Base-by-base conservation (phyloP, 2,113 vertebrate genomes). In the Scophthalmus maximus region DNA sequence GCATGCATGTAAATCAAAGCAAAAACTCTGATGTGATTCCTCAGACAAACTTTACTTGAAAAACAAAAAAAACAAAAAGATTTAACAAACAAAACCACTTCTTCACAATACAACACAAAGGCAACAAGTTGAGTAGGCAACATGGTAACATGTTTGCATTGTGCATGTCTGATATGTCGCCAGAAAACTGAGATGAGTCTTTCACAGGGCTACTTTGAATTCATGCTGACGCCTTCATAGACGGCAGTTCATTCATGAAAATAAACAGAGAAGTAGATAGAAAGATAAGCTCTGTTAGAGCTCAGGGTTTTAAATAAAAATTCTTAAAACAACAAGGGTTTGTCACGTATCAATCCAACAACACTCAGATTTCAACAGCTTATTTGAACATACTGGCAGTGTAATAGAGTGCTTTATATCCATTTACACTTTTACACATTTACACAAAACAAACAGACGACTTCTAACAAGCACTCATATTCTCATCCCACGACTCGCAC, bases 71-170 rank as follows among this genome's bases (percentile, higher is more conserved):
- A 42, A 60, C 50, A 73, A 70, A 26, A 58, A 57, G 52, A 79
- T 58, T 8, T 73, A 78, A 85, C 49, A 77, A 81, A 84, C 25
- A 46, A 80, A 91, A 70, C 60, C 44, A 85, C 74, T 18, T 72
- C 53, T 76, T 83, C 75, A 87, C 90, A 76, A 73, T 75, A 92
- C 87, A 84, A 86, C 87, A 92, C 85, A 85, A 90, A 92, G 87
- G 88, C 90, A 91, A 89, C 87, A 85, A 20, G 68, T 81, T 77
- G 47, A 85, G 66, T 73, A 87, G 88, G 80, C 86, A 87, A 82
- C 83, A 84, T 76, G 87, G 83, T 73, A 61, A 87, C 82, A 84
- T 49, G 38, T 64, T 83, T 78, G 73, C 70, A 71, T 18, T 82
- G 68, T 81, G 38, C 67, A 68, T 9, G 67, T 81, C 38, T 62